Conservation (phyloP, 2,113 vertebrate genomes). For the Charadrius vociferus region DNA sequence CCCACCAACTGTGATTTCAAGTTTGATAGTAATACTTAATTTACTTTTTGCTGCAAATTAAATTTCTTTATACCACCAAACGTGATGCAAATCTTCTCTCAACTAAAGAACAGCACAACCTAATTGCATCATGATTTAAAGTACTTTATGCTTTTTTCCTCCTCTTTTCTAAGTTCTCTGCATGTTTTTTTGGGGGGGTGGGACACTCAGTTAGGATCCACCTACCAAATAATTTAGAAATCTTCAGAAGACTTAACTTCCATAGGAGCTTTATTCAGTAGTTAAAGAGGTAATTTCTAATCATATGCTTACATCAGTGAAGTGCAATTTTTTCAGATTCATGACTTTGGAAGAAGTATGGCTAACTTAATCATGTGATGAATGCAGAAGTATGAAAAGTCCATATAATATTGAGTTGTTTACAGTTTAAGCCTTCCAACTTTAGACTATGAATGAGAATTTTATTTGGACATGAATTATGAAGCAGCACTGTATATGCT, state of each 20-base stretch:
- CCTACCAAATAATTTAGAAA: background rate
- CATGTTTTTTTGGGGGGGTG: background rate
- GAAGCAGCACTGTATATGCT: background rate
- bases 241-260: background rate
- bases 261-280: background rate
- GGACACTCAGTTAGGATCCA: background rate
- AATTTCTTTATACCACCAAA: slow-evolving; percentile 40
- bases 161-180: background rate
- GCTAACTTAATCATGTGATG: background rate
- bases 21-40: slow-evolving; percentile 26
- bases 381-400: background rate
- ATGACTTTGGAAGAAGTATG: background rate
- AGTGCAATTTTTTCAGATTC: background rate
- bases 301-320: background rate
- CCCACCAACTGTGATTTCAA: slow-evolving; percentile 10
- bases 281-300: background rate
- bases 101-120: background rate
- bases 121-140: background rate
- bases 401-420: background rate
- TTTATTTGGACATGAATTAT: background rate
- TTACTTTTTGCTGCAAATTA: slow-evolving; percentile 38
- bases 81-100: slow-evolving; percentile 20
- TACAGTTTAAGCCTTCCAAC: background rate
- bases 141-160: background rate
- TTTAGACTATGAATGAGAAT: background rate